Evolutionary conservation across 1,140 invertebrate species (phyloP).

Genomic region (Mamestra configurata): DNA sequence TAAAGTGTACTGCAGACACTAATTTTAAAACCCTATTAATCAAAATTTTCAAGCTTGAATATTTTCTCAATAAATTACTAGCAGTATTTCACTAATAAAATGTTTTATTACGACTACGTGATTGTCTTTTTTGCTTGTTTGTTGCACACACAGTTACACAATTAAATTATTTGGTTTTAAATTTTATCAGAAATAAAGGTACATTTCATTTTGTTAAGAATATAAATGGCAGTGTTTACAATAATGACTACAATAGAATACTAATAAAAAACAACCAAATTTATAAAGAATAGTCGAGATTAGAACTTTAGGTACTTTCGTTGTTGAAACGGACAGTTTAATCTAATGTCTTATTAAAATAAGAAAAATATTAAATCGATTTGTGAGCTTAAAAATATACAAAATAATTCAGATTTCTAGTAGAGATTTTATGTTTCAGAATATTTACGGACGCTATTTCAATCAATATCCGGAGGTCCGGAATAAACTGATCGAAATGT

Average conservation of each 20-base stretch:
- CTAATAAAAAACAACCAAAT: background rate
- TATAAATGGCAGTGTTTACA: conserved; percentile 14
- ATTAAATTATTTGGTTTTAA: too few species aligned
- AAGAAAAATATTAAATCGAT: background rate
- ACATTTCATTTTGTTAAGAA: background rate
- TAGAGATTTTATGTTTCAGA: conserved; percentile 13
- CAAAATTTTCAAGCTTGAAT: too few species aligned
- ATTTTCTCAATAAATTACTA: too few species aligned
- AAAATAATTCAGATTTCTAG: conserved; percentile 36
- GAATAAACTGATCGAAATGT: background rate
- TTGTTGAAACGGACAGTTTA: background rate
- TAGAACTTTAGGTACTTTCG: background rate
- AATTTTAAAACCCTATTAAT: too few species aligned
- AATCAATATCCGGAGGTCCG: background rate
- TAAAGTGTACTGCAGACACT: too few species aligned
- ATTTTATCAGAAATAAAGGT: background rate
- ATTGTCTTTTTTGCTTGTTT: too few species aligned
- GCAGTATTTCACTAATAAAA: too few species aligned
- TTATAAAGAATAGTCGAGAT: background rate
- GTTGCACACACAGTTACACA: too few species aligned
- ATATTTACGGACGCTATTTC: conserved; percentile 6
- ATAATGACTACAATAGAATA: conserved; percentile 4
- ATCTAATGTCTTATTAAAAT: conserved; percentile 9
- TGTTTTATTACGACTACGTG: too few species aligned
- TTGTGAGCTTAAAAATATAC: conserved; percentile 12